Conservation (phyloP, 2,797 vertebrate species). For the Periparus ater region DNA sequence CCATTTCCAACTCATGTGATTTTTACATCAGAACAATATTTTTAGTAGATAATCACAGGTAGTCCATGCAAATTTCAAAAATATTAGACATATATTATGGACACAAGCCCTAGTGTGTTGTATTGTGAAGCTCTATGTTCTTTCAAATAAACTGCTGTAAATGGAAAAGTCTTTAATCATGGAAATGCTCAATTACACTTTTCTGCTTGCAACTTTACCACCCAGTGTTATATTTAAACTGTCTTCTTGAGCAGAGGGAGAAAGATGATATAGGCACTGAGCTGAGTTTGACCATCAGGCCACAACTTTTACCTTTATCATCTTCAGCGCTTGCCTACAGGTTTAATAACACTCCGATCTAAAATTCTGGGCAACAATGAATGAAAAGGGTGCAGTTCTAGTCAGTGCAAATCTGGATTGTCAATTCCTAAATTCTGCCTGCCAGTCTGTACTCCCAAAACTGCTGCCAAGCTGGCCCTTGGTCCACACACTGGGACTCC, state of each 20-base stretch:
- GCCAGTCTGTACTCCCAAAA: slow-evolving; percentile 46
- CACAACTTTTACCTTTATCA: background rate
- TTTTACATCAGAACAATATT: background rate
- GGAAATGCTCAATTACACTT: background rate
- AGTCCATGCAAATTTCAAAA: background rate
- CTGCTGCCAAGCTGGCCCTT: slow-evolving; percentile 56
- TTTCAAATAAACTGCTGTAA: background rate
- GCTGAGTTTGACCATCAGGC: background rate
- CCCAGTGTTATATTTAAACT: background rate
- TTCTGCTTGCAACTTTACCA: background rate
- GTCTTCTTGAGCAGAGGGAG: background rate
- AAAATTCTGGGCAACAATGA: background rate
- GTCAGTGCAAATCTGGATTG: background rate
- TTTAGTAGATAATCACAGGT: background rate
- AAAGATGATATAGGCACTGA: background rate
- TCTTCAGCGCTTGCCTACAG: background rate
- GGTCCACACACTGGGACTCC: slow-evolving; percentile 6
- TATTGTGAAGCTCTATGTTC: background rate
- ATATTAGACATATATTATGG: background rate
- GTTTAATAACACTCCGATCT: background rate
- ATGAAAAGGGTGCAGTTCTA: background rate
- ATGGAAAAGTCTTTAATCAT: background rate
- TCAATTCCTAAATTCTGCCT: slow-evolving; percentile 47
- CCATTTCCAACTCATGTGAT: background rate
- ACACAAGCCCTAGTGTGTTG: background rate